These are phyloP conservation scores for Pipistrellus pipistrellus DNA, from an alignment of 2,797 vertebrate species.

Conservation along the genomic window DNA sequence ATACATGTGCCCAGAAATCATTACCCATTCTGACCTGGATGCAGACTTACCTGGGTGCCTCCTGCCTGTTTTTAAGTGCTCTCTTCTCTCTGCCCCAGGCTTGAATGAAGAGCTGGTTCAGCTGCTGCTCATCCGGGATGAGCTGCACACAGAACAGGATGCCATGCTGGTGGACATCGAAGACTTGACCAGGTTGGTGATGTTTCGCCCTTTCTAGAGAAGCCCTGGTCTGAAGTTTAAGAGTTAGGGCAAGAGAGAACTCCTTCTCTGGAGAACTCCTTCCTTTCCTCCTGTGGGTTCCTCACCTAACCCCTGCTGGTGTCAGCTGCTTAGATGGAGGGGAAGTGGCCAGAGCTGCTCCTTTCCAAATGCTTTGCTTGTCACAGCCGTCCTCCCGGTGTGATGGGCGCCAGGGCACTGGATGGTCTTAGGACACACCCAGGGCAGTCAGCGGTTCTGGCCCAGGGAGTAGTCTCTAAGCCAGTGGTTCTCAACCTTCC, in stretches of 20 bases:
- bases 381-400: neutral
- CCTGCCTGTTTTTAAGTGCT: neutral
- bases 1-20: neutral
- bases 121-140: conserved; percentile 97
- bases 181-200: conserved; percentile 96
- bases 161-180: conserved; percentile 99
- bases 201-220: neutral
- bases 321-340: neutral
- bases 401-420: neutral
- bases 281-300: neutral
- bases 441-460: neutral
- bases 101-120: conserved; percentile 99
- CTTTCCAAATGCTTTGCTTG: neutral
- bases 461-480: neutral
- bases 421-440: neutral
- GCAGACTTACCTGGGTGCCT: neutral
- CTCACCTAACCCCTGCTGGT: neutral
- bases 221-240: neutral
- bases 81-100: conserved; percentile 87
- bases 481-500: too few relatives aligned
- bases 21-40: neutral
- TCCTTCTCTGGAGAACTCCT: neutral
- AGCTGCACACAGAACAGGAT: conserved; percentile 98
- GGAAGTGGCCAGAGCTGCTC: neutral
- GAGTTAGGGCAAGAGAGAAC: neutral